A percentile compares a stretch with the other conserved stretches of the same genome.
These are phyloP conservation scores for Plebejus anna DNA, from an alignment of 2,888 invertebrate genomes.

Conservation along the genomic window DNA sequence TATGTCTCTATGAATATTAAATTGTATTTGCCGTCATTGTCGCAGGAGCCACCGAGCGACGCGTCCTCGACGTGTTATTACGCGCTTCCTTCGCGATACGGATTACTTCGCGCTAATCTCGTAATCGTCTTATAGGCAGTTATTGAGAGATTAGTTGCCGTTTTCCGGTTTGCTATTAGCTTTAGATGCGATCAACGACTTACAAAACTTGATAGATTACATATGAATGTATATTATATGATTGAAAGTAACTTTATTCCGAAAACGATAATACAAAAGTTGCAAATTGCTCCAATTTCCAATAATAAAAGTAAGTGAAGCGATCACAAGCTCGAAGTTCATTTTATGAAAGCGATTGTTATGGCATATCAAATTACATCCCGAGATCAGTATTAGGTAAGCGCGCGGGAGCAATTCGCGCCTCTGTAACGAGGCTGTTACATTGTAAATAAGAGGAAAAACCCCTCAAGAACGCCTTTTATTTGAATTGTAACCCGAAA, in stretches of 20 bases:
- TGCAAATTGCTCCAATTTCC: background rate
- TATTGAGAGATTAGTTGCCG: background rate
- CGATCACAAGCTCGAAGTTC: background rate
- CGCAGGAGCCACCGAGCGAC: constrained; percentile 54
- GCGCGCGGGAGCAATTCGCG: constrained; percentile 3
- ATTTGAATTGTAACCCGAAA: constrained; percentile 54
- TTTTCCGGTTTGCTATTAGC: constrained; percentile 2
- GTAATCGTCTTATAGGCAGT: background rate
- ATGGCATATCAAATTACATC: constrained; percentile 4
- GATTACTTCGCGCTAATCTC: constrained; percentile 23
- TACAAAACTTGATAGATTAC: background rate
- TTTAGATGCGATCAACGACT: background rate
- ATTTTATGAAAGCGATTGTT: constrained; percentile 7
- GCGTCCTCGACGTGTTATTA: constrained; percentile 45
- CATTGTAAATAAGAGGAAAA: constrained; percentile 65
- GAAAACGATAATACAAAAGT: background rate
- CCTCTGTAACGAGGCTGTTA: constrained; percentile 45
- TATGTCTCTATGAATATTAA: constrained; percentile 78
- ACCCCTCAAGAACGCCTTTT: constrained; percentile 66
- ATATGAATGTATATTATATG: background rate
- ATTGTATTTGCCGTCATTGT: constrained; percentile 75
- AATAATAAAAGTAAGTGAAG: background rate
- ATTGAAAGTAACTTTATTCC: background rate
- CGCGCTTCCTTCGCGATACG: constrained; percentile 34
- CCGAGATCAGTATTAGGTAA: constrained; percentile 7